These are phyloP conservation scores for Seriola rivoliana DNA, from an alignment of 2,113 vertebrate genomes.

Conservation along the genomic window DNA sequence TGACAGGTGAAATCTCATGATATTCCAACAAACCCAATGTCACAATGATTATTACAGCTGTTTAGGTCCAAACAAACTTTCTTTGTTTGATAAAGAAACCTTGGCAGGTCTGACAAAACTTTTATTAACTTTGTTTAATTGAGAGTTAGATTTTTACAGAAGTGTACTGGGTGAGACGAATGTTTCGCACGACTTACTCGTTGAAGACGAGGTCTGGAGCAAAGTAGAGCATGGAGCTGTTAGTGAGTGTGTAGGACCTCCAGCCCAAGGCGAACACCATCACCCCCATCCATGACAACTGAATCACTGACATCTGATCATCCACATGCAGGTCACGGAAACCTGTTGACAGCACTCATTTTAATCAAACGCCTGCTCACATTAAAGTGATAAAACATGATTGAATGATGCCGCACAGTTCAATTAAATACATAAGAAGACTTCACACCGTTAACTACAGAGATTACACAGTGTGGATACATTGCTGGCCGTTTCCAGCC, in stretches of 20 bases:
- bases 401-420: not conserved
- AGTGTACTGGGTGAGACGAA: accelerated
- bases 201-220: slow-evolving; percentile 97
- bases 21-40: slow-evolving; percentile 12
- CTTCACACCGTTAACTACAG: not conserved
- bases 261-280: slow-evolving; percentile 98
- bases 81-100: slow-evolving; percentile 18
- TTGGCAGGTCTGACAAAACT: not conserved
- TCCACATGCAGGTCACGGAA: slow-evolving; percentile 95
- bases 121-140: not conserved
- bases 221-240: slow-evolving; percentile 95
- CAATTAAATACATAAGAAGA: not conserved
- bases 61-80: slow-evolving; percentile 15
- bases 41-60: slow-evolving; percentile 11
- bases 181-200: slow-evolving; percentile 88
- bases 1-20: slow-evolving; percentile 49
- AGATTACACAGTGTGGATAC: not conserved
- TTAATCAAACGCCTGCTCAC: not conserved
- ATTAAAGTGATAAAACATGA: not conserved
- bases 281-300: slow-evolving; percentile 97
- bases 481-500: slow-evolving; percentile 16
- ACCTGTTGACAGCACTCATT: slow-evolving; percentile 78
- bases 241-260: slow-evolving; percentile 94
- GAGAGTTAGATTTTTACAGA: not conserved
- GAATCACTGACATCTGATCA: slow-evolving; percentile 97